phyloP scores from a whole-genome alignment of 2,888 invertebrate genomes.

The Hirtodrosophila histrioides region DNA sequence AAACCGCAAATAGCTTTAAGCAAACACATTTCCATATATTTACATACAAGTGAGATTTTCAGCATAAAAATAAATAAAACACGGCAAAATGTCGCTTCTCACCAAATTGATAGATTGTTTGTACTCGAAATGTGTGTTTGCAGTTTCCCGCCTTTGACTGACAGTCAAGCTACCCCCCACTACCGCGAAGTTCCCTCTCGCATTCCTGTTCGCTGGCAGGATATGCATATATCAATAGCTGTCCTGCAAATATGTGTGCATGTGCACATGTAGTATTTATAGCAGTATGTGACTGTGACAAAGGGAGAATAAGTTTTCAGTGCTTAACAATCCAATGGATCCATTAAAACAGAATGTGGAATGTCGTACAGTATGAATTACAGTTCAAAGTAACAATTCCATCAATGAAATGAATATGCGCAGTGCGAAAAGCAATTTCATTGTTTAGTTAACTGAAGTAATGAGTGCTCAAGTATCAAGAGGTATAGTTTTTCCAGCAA shows the following conservation, averaged over 20 bases:
- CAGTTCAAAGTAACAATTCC: constrained; percentile 17
- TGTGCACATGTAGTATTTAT: background rate
- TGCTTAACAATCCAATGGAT: constrained; percentile 11
- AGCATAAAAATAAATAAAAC: constrained; percentile 14
- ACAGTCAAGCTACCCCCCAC: constrained; percentile 1
- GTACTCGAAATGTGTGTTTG: constrained; percentile 22
- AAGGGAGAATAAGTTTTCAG: constrained; percentile 2
- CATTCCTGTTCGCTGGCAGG: constrained; percentile 22
- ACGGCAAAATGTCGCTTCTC: constrained; percentile 23
- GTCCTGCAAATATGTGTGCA: constrained; percentile 36
- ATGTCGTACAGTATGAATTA: background rate
- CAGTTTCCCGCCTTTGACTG: constrained; percentile 11
- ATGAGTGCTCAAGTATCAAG: too few relatives aligned
- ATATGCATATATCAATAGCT: constrained; percentile 61
- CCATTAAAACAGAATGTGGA: constrained; percentile 7
- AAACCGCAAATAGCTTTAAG: constrained; percentile 21
- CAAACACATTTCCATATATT: constrained; percentile 1
- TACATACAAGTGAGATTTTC: constrained; percentile 16
- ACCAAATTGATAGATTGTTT: constrained; percentile 66
- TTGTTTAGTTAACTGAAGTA: too few relatives aligned
- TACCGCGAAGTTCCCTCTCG: background rate
- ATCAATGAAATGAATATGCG: too few relatives aligned
- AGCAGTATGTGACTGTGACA: constrained; percentile 7
- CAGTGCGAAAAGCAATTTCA: too few relatives aligned
- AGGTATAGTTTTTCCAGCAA: too few relatives aligned